Percentiles rank a stretch among this genome's conserved stretches.
phyloP scores from a whole-genome alignment of 2,888 invertebrate species.

The Parnassius smintheus region DNA sequence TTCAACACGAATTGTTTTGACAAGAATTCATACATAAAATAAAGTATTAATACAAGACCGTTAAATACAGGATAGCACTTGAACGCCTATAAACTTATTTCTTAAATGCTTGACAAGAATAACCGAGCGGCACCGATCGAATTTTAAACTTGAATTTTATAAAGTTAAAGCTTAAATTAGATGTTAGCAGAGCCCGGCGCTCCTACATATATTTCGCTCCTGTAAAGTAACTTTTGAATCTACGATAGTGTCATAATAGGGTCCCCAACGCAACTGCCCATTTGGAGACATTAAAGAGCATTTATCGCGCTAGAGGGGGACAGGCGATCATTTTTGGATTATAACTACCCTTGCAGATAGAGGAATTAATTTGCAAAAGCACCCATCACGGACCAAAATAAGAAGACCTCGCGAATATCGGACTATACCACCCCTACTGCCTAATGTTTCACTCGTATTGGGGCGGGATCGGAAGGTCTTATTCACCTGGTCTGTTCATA shows the following conservation, averaged over 20 bases:
- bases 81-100: too few species aligned
- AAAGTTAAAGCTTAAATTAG: conserved; percentile 5
- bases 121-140: not conserved
- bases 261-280: conserved; percentile 40
- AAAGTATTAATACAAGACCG: too few species aligned
- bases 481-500: conserved; percentile 47
- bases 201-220: not conserved
- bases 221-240: conserved; percentile 13
- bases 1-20: too few species aligned
- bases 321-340: conserved; percentile 78
- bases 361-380: conserved; percentile 74
- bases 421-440: conserved; percentile 23
- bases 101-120: too few species aligned
- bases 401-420: conserved; percentile 47
- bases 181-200: not conserved
- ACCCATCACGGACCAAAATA: conserved; percentile 47
- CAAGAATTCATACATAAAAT: too few species aligned
- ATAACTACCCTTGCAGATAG: conserved; percentile 69
- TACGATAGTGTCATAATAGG: conserved; percentile 21
- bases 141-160: not conserved
- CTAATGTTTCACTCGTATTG: conserved; percentile 28
- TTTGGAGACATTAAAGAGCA: conserved; percentile 72
- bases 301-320: conserved; percentile 66
- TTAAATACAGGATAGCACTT: too few species aligned
- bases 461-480: conserved; percentile 34